These are phyloP conservation scores for Gracilinanus agilis DNA, from an alignment of 2,113 vertebrate species.

Conservation along the genomic window DNA sequence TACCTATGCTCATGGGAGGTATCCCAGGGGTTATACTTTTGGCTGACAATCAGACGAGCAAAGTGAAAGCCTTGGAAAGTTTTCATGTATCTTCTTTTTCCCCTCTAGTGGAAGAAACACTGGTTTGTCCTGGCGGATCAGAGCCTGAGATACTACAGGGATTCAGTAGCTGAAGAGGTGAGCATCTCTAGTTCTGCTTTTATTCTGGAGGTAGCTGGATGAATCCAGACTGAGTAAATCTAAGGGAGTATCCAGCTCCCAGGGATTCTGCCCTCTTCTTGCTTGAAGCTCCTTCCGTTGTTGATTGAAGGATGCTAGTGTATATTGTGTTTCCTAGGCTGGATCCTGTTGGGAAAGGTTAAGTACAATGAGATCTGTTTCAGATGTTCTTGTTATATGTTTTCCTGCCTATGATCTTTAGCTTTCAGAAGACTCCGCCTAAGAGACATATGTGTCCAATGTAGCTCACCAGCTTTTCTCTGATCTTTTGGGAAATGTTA, in stretches of 20 bases:
- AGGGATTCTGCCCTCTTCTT: too few species aligned
- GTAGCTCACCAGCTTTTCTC: not conserved
- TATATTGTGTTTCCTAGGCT: not conserved
- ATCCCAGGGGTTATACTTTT: not conserved
- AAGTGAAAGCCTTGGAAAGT: not conserved
- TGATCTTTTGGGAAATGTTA: slow-evolving; percentile 29
- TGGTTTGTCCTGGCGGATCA: slow-evolving; percentile 99
- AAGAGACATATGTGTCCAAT: not conserved
- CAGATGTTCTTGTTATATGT: not conserved
- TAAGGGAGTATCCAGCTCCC: not conserved
- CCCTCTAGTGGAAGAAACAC: slow-evolving; percentile 98
- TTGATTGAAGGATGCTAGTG: not conserved
- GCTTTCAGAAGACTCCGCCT: not conserved
- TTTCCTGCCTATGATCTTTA: not conserved
- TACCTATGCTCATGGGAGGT: rapidly evolving
- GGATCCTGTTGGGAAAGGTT: not conserved
- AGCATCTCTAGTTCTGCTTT: not conserved
- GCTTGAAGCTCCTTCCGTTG: not conserved
- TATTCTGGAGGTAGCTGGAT: not conserved
- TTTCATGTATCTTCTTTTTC: slow-evolving; percentile 44
- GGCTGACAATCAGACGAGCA: rapidly evolving
- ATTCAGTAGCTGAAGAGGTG: slow-evolving; percentile 98
- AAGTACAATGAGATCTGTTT: not conserved
- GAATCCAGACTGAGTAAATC: too few species aligned
- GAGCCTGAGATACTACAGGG: slow-evolving; percentile 95